phyloP scores from a whole-genome alignment of 2,113 vertebrate genomes.

The Ornithorhynchus anatinus region DNA sequence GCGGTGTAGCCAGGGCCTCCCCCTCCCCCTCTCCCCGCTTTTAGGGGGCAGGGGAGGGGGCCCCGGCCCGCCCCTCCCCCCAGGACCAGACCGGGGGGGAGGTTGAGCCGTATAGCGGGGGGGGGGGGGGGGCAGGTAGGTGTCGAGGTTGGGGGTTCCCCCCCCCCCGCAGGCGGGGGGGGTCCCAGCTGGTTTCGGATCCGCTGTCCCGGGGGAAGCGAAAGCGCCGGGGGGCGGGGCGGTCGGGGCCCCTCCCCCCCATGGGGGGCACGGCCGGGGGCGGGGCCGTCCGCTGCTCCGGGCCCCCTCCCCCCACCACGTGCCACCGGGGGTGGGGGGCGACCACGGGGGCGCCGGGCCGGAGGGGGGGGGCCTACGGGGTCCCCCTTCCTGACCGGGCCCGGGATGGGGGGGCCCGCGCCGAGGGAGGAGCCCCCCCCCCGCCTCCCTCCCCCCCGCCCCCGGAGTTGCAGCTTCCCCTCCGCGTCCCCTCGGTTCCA shows the following conservation, averaged over 20 bases:
- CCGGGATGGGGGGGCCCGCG: neutral
- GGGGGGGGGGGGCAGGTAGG: neutral
- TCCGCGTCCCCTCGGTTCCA: conserved; percentile 5
- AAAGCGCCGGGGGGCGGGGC: conserved; percentile 40
- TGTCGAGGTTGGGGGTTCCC: no score
- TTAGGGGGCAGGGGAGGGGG: neutral
- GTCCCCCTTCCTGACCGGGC: neutral
- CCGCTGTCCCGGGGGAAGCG: conserved; percentile 51
- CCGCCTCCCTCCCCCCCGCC: neutral
- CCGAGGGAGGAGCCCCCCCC: neutral
- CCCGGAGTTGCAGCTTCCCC: conserved; percentile 38
- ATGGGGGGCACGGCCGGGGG: neutral
- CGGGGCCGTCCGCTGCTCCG: neutral
- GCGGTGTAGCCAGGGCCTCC: neutral
- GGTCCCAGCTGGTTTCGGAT: no score
- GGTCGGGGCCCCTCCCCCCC: neutral
- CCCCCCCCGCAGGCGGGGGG: neutral
- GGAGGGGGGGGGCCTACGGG: neutral
- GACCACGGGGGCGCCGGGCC: neutral
- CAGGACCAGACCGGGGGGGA: neutral
- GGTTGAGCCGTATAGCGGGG: neutral
- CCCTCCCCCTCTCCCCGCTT: fast-evolving
- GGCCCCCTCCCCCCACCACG: neutral
- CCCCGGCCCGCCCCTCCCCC: neutral
- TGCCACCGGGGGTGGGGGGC: no score